These are phyloP conservation scores for Meiosimyza decipiens DNA, from an alignment of 2,888 invertebrate species.

Conservation along the genomic window DNA sequence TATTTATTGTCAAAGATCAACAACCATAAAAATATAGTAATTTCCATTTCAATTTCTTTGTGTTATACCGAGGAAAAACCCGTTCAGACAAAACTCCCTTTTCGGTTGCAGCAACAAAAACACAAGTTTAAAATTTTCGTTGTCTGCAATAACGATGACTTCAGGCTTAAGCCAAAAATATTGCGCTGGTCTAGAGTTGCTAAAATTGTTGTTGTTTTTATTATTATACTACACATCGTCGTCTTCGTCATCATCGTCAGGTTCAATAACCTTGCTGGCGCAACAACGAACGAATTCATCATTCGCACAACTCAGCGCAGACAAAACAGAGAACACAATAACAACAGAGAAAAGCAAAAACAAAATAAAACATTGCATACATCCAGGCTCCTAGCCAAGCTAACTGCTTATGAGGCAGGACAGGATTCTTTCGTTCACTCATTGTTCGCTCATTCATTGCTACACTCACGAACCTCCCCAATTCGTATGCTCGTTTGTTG, in stretches of 20 bases:
- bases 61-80: slow-evolving; percentile 20
- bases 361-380: slow-evolving; percentile 30
- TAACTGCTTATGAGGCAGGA: slow-evolving; percentile 21
- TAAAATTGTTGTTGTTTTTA: slow-evolving; percentile 35
- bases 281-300: slow-evolving; percentile 33
- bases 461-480: slow-evolving; percentile 13
- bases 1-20: not conserved
- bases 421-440: slow-evolving; percentile 13
- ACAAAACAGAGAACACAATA: slow-evolving; percentile 23
- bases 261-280: slow-evolving; percentile 57
- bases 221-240: slow-evolving; percentile 40
- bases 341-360: slow-evolving; percentile 50
- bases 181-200: slow-evolving; percentile 45
- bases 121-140: not conserved
- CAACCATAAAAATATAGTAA: slow-evolving; percentile 8
- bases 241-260: slow-evolving; percentile 44
- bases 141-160: slow-evolving; percentile 36
- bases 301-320: slow-evolving; percentile 33
- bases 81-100: slow-evolving; percentile 10
- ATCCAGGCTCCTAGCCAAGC: slow-evolving; percentile 17
- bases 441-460: slow-evolving; percentile 20
- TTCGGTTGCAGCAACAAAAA: not conserved
- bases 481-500: not conserved
- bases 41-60: slow-evolving; percentile 37
- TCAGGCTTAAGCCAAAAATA: slow-evolving; percentile 35